A percentile compares a stretch with the other conserved stretches of the same genome.
Evolutionary conservation across 2,888 invertebrate genomes (phyloP).

Genomic region (Escarpia spicata): DNA sequence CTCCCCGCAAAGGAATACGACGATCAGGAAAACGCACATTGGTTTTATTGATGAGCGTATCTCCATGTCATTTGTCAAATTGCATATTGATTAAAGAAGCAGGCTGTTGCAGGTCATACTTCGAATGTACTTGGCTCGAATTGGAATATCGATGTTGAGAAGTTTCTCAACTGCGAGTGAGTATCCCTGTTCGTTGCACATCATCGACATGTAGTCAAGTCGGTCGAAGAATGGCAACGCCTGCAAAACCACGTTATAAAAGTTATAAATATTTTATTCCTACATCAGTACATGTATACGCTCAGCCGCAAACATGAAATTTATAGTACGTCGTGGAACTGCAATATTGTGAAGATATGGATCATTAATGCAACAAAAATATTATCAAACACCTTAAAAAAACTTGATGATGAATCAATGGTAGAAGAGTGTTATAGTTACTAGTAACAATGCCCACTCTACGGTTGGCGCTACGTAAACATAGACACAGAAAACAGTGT

Average conservation of each 20-base stretch:
- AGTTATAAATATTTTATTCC: neutral
- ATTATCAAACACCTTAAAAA: neutral
- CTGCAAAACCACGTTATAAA: slow-evolving; percentile 44
- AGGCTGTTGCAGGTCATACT: slow-evolving; percentile 70
- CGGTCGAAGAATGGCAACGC: slow-evolving; percentile 98
- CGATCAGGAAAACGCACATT: neutral
- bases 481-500: neutral
- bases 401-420: no score
- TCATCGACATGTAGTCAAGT: slow-evolving; percentile 98
- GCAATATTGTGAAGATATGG: neutral
- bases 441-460: no score
- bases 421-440: neutral
- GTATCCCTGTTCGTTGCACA: slow-evolving; percentile 98
- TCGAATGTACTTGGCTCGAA: slow-evolving; percentile 94
- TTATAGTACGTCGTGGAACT: neutral
- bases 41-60: neutral
- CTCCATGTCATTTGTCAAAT: neutral
- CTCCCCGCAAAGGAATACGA: neutral
- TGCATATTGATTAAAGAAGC: neutral
- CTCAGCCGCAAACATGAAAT: neutral
- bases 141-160: slow-evolving; percentile 91
- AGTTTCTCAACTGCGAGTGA: slow-evolving; percentile 96
- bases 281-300: neutral
- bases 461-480: no score
- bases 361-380: neutral